Conservation (phyloP, 1,140 invertebrate species). For the Brachionus paranguensis region DNA sequence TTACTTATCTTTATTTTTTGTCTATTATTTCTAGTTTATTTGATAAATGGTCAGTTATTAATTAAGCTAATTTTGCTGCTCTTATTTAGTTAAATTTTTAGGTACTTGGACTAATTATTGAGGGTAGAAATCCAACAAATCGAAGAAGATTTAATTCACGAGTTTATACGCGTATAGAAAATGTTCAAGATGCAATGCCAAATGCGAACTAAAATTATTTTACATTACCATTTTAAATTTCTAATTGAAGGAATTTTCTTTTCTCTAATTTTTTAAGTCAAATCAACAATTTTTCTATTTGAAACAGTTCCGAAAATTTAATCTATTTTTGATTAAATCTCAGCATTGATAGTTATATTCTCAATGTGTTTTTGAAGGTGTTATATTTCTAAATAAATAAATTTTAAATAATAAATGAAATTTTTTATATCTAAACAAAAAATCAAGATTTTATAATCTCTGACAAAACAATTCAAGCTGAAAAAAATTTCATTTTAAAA, state of each 20-base stretch:
- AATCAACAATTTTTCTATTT: background rate
- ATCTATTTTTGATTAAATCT: background rate
- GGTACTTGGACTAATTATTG: background rate
- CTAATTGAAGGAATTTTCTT: background rate
- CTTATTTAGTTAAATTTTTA: background rate
- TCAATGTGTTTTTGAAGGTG: background rate
- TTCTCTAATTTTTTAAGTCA: background rate
- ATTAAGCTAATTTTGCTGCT: background rate
- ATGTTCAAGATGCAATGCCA: conserved; percentile 35
- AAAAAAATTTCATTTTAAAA: too few species aligned
- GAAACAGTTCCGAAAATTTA: background rate
- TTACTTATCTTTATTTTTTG: background rate
- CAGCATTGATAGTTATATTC: background rate
- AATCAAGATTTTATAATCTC: too few species aligned
- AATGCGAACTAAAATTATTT: background rate
- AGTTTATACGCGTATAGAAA: background rate
- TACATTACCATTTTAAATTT: background rate
- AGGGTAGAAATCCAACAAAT: background rate
- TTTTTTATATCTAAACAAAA: too few species aligned
- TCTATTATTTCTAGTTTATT: background rate
- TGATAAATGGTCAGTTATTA: background rate
- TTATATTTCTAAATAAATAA: too few species aligned
- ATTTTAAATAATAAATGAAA: too few species aligned
- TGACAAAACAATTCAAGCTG: too few species aligned
- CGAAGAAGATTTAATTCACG: conserved; percentile 1